Conservation (phyloP, 2,888 invertebrate genomes). For the Drosophila ezoana region DNA sequence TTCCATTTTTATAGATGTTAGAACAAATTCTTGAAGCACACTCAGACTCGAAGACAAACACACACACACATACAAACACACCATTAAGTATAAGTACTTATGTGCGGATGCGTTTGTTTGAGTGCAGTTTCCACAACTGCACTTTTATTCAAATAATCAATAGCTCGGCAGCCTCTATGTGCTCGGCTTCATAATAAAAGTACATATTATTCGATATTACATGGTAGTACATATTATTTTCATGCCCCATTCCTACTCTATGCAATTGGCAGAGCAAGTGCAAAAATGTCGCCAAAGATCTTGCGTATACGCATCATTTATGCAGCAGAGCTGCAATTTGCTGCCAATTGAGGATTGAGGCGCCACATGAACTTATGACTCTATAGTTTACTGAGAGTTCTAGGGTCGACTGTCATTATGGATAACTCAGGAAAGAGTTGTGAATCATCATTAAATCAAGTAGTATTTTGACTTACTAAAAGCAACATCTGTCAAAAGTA, state of each 20-base stretch:
- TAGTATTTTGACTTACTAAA: neutral
- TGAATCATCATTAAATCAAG: slow-evolving; percentile 15
- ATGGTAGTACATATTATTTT: neutral
- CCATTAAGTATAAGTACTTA: neutral
- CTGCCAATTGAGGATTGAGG: slow-evolving; percentile 1
- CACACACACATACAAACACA: neutral
- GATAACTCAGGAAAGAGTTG: neutral
- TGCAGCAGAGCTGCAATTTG: neutral
- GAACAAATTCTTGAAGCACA: too few relatives aligned
- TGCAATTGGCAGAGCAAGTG: slow-evolving; percentile 8
- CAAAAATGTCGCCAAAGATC: slow-evolving; percentile 6
- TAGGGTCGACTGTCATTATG: neutral
- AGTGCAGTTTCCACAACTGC: slow-evolving; percentile 46
- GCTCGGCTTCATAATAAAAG: neutral
- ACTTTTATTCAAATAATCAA: slow-evolving; percentile 61
- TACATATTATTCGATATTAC: neutral
- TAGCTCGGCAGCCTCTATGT: slow-evolving; percentile 22
- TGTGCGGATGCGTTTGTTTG: slow-evolving; percentile 30
- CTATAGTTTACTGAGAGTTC: neutral
- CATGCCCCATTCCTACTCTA: neutral
- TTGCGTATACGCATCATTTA: slow-evolving; percentile 29
- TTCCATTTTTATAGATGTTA: neutral
- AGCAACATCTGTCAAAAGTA: slow-evolving; percentile 3
- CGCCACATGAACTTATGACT: slow-evolving; percentile 2
- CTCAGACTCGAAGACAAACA: neutral